Evolutionary conservation across 2,888 invertebrate genomes (phyloP), one percentile per base, ranked within the genome.

Genomic region (Tachina grossa): DNA sequence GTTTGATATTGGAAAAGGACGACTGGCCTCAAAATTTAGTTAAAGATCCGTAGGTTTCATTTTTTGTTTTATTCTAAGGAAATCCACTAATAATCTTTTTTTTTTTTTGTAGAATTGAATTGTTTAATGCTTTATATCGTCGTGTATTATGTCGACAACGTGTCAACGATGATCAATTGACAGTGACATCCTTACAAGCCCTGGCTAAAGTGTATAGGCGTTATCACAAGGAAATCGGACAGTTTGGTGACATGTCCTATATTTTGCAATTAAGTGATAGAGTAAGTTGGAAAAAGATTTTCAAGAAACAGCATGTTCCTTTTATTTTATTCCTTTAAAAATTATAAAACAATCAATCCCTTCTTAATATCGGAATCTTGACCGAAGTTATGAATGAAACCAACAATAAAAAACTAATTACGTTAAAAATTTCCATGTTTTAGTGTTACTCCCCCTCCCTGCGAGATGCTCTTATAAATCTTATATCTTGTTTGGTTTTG

Each of bases 41-140:
- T 88, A 95, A 97, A 92, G 96, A 97, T 93, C 97, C 98, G 96
- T 98, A 93, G 95, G 97, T 95, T 43, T 13, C 14, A 16, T 31
- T 59, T 53, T 9, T 9, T 41, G 9, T 16, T 59, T 53, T 47
- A 41, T 57, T 49, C 13, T 51, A 16, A 57, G 4, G 8, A 22
- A 31, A 61, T 49, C 0, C 4, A n/a, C 1, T 3, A 2, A 57
- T 57, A 45, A 57, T n/a, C 43, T 53, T 8, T 11, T 93, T 47
- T 47, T 43, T 63, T 8, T 11, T 93, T 47, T 49, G 13, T 11
- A 97, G 97, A 66, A 95, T 96, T 90, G 98, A 98, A 92, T 98
- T 99, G 93, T 99, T 99, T 94, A 99, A 99, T 93, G 98, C 99
- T 91, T 94, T 99, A 16, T 99, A 99, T 92, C 99, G 99, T 91